phyloP scores from a whole-genome alignment of 2,888 invertebrate species.

The Idaea aversata region DNA sequence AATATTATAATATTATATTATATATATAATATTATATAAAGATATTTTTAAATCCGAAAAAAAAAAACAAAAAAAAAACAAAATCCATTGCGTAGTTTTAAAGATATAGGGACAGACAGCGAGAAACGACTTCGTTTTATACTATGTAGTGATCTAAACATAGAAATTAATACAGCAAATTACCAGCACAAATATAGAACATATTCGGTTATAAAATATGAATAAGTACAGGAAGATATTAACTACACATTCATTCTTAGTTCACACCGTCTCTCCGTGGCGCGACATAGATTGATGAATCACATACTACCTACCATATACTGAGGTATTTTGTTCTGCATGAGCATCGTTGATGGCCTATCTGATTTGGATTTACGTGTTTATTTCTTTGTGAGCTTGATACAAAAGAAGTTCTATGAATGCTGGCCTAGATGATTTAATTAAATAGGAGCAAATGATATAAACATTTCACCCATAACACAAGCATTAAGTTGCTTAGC shows the following conservation, averaged over 20 bases:
- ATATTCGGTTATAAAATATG: background rate
- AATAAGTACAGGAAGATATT: conserved; percentile 22
- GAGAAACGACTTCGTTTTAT: no score
- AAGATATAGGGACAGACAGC: no score
- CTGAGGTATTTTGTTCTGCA: background rate
- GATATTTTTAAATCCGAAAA: no score
- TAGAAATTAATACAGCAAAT: background rate
- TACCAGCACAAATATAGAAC: background rate
- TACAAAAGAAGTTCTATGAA: background rate
- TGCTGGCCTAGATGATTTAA: no score
- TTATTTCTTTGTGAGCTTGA: background rate
- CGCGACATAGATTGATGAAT: conserved; percentile 33
- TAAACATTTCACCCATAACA: no score
- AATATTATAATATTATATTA: no score
- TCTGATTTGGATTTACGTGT: background rate
- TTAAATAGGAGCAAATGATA: no score
- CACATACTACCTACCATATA: background rate
- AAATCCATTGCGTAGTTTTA: no score
- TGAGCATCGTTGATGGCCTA: background rate
- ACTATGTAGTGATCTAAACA: no score
- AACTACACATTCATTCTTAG: conserved; percentile 21
- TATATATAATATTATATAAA: no score
- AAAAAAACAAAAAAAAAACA: no score
- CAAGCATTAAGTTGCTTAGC: no score
- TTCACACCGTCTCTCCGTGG: conserved; percentile 27